Evolutionary conservation across 2,113 vertebrate genomes (phyloP), one percentile per base, ranked within the genome.

Genomic region (Pyxicephalus adspersus): DNA sequence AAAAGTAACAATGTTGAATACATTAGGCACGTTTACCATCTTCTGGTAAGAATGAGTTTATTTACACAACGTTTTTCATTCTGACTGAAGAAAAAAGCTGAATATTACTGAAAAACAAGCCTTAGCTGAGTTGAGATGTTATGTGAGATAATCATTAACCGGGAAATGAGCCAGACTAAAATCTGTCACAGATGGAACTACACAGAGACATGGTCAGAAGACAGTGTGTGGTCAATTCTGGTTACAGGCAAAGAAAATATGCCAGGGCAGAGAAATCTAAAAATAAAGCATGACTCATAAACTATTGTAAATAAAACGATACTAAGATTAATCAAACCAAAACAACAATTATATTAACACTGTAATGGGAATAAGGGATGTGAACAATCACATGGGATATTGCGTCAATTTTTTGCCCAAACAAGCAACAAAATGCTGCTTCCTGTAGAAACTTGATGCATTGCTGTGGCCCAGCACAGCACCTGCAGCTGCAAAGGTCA

Each of bases 181-280:
- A 70, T 13, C 58, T 26, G 25, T 52, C 38, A 25, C 66, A 70
- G 66, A 70, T 26, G 45, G 15, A 3, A 17, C 23, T 52, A 50
- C 45, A 70, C 22, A 70, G n/a, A 70, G 51, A 52, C 23, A 51
- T 70, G 66, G 66, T 51, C 66, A 70, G 51, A 70, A 45, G 23
- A 51, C 38, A 70, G 38, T 23, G 50, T 70, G 38, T 70, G 66
- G 66, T 70, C 45, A 70, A 18, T 52, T 16, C 38, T 51, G 66
- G 45, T 25, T 70, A 17, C 66, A 70, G 52, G 38, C 45, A 22
- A 70, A 25, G n/a, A 70, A 70, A 51, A 51, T 50, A 51, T 70
- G 38, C 22, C 25, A 52, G 17, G 16, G 22, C 66, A 26, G 45
- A 70, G 51, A 23, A 68, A 34, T 50, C 20, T 70, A 70, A 70